Evolutionary conservation across 2,888 invertebrate species (phyloP), one percentile per base, ranked within the genome.

Genomic region (Agrilus mali): DNA sequence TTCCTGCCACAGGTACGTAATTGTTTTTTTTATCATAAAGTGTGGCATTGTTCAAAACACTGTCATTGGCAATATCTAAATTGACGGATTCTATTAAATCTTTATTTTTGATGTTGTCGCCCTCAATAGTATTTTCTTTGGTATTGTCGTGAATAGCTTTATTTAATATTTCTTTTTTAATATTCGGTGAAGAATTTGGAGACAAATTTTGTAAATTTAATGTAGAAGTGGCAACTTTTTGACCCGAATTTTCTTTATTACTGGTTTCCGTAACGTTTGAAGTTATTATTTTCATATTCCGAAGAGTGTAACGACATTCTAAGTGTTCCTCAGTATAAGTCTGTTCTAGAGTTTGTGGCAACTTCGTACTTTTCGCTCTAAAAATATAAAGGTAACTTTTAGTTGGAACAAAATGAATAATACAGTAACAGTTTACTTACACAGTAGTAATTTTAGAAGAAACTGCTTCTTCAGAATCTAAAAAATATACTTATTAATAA

Each of bases 1-100:
- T 50, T 10, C 61, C 60, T 40, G 57, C 54, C 47, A 52, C 54
- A 5, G 59, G 55, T 10, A 43, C 36, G 37, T 49, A 59, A 41
- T 58, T 56, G 2, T 50, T 55, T 46, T 52, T 47, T 36, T 49
- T 42, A 39, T 62, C 62, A 43, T 60, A 60, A 40, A 50, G 48
- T 49, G 58, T 54, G 6, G 59, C 54, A 22, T 38, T 36, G 38
- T 39, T 12, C 33, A 32, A 33, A 34, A 42, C 13, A 17, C 17
- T 31, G 38, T 17, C 22, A 17, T 10, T n/a, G 15, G 13, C 20
- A 20, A 20, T 20, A 20, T 20, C 20, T 20, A 20, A 20, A 5
- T 20, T 7, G 20, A 2, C 10, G 8, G 27, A 10, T 27, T 27
- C 27, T 27, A 10, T 4, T 7, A 2, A 20, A 14, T 10, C 20